A percentile compares a stretch with the other conserved stretches of the same genome.
These are phyloP conservation scores for Petrocephalus zakoni DNA, from an alignment of 2,113 vertebrate species.

Conservation along the genomic window DNA sequence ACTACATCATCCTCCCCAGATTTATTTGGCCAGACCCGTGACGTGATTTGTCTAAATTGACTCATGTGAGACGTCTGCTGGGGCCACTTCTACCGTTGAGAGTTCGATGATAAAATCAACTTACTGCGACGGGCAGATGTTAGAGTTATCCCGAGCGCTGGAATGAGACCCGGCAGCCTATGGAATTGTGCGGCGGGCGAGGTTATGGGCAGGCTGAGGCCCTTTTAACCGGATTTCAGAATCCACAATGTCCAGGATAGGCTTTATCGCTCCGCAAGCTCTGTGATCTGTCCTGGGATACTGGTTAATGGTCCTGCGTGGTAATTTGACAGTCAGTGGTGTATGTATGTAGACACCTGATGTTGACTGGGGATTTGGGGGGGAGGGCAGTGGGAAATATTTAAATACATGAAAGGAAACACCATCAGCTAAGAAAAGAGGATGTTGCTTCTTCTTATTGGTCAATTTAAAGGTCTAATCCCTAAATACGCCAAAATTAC, in stretches of 20 bases:
- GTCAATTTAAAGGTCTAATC: background rate
- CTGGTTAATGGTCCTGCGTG: conserved; percentile 52
- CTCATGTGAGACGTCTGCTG: conserved; percentile 44
- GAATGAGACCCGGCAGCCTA: conserved; percentile 43
- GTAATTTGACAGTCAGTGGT: conserved; percentile 67
- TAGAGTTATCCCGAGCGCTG: conserved; percentile 46
- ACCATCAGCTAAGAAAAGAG: background rate
- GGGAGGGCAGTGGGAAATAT: conserved; percentile 31
- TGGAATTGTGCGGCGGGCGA: conserved; percentile 39
- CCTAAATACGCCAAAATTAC: background rate
- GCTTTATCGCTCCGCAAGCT: conserved; percentile 8
- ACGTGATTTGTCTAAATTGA: conserved; percentile 52
- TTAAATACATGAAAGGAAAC: background rate
- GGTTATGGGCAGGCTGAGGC: conserved; percentile 35
- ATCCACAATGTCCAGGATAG: background rate
- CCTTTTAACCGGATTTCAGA: conserved; percentile 22
- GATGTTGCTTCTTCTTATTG: background rate
- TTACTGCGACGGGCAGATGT: conserved; percentile 53
- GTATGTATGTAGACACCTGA: conserved; percentile 59
- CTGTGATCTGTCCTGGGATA: conserved; percentile 8
- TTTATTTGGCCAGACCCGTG: conserved; percentile 44
- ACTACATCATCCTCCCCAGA: conserved; percentile 39
- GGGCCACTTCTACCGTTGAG: conserved; percentile 46
- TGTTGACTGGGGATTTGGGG: conserved; percentile 32
- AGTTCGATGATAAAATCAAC: conserved; percentile 50